These are phyloP conservation scores for Drosophila percnosoma DNA, from an alignment of 2,888 invertebrate species.

Conservation along the genomic window DNA sequence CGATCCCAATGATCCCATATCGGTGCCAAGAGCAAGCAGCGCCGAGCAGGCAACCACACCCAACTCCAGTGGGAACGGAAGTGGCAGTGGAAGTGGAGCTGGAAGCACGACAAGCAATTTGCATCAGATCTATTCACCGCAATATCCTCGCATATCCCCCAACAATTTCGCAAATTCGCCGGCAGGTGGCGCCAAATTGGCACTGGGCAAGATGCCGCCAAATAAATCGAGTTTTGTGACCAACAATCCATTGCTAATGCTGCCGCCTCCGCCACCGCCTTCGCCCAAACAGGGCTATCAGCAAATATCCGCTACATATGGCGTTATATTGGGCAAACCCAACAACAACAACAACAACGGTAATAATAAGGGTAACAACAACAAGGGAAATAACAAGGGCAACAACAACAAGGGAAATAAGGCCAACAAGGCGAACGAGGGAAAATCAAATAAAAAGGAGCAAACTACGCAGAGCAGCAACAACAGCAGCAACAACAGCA, in stretches of 20 bases:
- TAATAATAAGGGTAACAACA: conserved; percentile 50
- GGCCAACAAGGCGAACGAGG: conserved; percentile 49
- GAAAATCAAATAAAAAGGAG: conserved; percentile 67
- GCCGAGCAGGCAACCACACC: conserved; percentile 81
- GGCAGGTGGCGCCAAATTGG: conserved; percentile 58
- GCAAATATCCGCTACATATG: conserved; percentile 82
- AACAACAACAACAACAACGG: conserved; percentile 54
- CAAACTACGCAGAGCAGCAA: conserved; percentile 41
- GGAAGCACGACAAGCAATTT: conserved; percentile 79
- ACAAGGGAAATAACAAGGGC: conserved; percentile 50
- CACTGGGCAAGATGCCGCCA: conserved; percentile 66
- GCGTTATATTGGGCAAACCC: conserved; percentile 74
- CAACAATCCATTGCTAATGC: conserved; percentile 66
- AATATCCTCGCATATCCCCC: conserved; percentile 83
- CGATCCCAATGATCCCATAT: conserved; percentile 88
- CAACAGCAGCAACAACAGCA: conserved; percentile 64
- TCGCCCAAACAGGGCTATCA: conserved; percentile 79
- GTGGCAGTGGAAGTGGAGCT: conserved; percentile 43
- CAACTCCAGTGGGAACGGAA: conserved; percentile 71
- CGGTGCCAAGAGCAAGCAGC: conserved; percentile 80
- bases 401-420: conserved; percentile 55
- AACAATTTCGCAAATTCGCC: conserved; percentile 77
- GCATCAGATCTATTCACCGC: conserved; percentile 83
- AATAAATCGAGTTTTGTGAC: conserved; percentile 77
- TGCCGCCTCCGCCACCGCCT: conserved; percentile 43